Conservation (phyloP, 1,140 invertebrate species). For the Trypoxylus dichotomus region DNA sequence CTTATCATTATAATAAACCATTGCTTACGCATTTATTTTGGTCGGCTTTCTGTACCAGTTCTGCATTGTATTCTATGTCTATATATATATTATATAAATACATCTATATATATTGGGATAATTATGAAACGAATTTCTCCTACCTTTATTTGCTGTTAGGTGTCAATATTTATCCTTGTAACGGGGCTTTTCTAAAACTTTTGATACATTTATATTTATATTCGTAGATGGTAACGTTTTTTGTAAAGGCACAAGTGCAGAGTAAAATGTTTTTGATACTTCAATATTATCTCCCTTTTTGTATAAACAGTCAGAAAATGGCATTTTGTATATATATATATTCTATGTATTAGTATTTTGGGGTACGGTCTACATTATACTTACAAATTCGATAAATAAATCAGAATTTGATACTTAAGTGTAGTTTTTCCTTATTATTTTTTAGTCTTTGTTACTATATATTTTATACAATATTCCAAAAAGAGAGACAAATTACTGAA, state of each 20-base stretch:
- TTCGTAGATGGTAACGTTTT: constrained; percentile 21
- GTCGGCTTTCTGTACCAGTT: constrained; percentile 20
- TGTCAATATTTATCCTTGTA: background rate
- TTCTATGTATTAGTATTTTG: constrained; percentile 26
- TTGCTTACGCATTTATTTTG: constrained; percentile 1
- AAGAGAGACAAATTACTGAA: no score
- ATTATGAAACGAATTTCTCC: constrained; percentile 3
- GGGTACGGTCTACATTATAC: constrained; percentile 25
- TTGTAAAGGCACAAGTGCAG: constrained; percentile 5
- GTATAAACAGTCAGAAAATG: constrained; percentile 1
- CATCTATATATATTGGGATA: constrained; percentile 19
- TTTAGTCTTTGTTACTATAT: background rate
- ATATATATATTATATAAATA: constrained; percentile 10
- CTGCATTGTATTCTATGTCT: constrained; percentile 21
- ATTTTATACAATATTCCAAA: no score
- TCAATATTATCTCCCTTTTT: constrained; percentile 24
- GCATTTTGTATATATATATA: constrained; percentile 26
- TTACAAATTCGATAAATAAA: constrained; percentile 26
- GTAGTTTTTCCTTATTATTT: background rate
- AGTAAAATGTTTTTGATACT: constrained; percentile 16
- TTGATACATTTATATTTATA: constrained; percentile 21
- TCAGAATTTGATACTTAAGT: constrained; percentile 10
- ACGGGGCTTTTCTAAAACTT: background rate
- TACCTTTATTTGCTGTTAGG: background rate
- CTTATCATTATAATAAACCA: background rate